Conservation (phyloP, 1,140 invertebrate species). For the Micrasema longulum region DNA sequence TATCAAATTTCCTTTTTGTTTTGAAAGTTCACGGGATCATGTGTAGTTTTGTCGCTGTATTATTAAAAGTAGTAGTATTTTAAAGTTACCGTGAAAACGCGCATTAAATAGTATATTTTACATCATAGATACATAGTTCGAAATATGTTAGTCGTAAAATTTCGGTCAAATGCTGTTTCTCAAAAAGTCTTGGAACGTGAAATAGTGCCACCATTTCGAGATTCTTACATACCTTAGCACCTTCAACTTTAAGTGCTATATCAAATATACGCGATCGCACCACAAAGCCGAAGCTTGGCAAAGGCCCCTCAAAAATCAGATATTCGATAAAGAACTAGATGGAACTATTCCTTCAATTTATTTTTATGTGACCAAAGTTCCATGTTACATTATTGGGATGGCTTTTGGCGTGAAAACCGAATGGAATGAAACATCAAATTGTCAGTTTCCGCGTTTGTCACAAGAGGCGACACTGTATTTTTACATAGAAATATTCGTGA, state of each 20-base stretch:
- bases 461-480: not conserved
- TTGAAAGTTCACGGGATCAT: too few relatives aligned
- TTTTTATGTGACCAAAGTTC: too few relatives aligned
- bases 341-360: constrained; percentile 42
- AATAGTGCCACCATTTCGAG: too few relatives aligned
- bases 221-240: too few relatives aligned
- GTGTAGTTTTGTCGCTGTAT: too few relatives aligned
- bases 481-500: constrained; percentile 27
- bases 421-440: constrained; percentile 30
- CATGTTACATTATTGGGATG: not conserved
- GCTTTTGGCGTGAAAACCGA: constrained; percentile 3
- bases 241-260: constrained; percentile 45
- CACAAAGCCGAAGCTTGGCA: constrained; percentile 41
- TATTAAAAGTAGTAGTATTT: too few relatives aligned
- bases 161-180: not conserved
- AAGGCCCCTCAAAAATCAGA: constrained; percentile 46
- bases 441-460: constrained; percentile 3
- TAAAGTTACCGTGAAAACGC: too few relatives aligned
- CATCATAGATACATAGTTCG: too few relatives aligned
- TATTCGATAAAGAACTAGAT: constrained; percentile 48
- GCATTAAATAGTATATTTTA: not conserved
- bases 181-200: not conserved
- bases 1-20: too few relatives aligned
- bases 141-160: too few relatives aligned
- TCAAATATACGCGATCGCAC: constrained; percentile 46